Evolutionary conservation across 2,888 invertebrate species (phyloP), one percentile per base, ranked within the genome.

Genomic region (Sarcophaga rosellei): DNA sequence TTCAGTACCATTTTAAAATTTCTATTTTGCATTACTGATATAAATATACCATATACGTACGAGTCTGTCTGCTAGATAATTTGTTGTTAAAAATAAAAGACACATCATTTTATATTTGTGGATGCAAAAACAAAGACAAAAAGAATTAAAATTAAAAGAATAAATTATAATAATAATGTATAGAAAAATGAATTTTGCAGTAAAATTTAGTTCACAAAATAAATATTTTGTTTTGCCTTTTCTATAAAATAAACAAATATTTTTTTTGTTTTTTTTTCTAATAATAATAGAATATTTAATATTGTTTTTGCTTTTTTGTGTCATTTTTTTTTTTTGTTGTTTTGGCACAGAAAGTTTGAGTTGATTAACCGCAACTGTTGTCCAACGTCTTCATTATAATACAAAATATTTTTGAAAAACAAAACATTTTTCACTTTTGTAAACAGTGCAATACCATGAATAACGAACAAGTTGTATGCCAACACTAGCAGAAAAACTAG

Each of bases 351-450:
- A 63, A 65, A 81, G 70, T 45, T 70, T 76, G 59, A 70, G 81
- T 81, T 76, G 70, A 76, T 65, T 72, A 72, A 72, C 69, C 81
- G 70, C 76, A 81, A 70, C 65, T 81, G 81, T 72, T 81, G 63
- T 81, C 57, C 63, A 75, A 69, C 69, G 53, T 75, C 81, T 75
- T 81, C 75, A 81, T 81, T 81, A 75, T 69, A 70, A 63, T 70
- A 75, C 81, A 62, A 63, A 78, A 68, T 61, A 68, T 68, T 35
- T 53, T 53, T 53, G 15, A 53, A 53, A 53, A 53, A 53, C 53
- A 53, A 53, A 53, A 53, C 4, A 53, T 62, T 12, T 20, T 20
- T n/a, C 11, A 21, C 1, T n/a, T n/a, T n/a, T 15, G 3, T 15
- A 53, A 53, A 53, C 53, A 53, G 53, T 53, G 17, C n/a, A 53